A percentile compares a stretch with the other conserved stretches of the same genome.
phyloP scores from a whole-genome alignment of 1,140 invertebrate genomes.

The Solenopsis fugax region DNA sequence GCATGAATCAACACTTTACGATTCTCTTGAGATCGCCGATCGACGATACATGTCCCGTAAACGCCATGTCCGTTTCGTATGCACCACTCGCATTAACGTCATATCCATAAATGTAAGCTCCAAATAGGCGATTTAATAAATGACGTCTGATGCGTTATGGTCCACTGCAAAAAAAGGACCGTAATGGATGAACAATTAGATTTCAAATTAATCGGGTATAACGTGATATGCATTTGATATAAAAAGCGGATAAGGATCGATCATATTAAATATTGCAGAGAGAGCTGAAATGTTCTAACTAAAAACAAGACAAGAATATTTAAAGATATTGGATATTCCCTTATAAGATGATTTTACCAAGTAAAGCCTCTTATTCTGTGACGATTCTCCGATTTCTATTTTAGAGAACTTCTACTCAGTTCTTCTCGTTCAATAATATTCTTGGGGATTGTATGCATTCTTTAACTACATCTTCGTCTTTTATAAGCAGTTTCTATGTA shows the following conservation, averaged over 20 bases:
- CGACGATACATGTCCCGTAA: neutral
- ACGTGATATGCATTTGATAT: neutral
- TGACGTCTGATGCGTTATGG: neutral
- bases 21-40: slow-evolving; percentile 5
- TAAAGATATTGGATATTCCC: neutral
- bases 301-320: neutral
- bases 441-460: neutral
- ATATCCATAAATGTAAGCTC: slow-evolving; percentile 22
- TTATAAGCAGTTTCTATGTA: neutral
- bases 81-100: slow-evolving; percentile 5
- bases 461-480: slow-evolving; percentile 4
- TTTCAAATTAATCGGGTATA: slow-evolving; percentile 5
- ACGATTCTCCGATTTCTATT: slow-evolving; percentile 37
- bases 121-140: slow-evolving; percentile 29
- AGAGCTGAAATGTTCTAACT: neutral
- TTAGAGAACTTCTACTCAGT: neutral
- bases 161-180: neutral
- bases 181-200: neutral
- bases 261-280: neutral
- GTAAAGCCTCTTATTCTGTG: slow-evolving; percentile 23
- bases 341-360: neutral
- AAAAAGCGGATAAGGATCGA: slow-evolving; percentile 12
- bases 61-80: neutral
- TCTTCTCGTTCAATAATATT: neutral
- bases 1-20: slow-evolving; percentile 25